Conservation (phyloP, 2,797 vertebrate genomes). For the Glyptemys insculpta region DNA sequence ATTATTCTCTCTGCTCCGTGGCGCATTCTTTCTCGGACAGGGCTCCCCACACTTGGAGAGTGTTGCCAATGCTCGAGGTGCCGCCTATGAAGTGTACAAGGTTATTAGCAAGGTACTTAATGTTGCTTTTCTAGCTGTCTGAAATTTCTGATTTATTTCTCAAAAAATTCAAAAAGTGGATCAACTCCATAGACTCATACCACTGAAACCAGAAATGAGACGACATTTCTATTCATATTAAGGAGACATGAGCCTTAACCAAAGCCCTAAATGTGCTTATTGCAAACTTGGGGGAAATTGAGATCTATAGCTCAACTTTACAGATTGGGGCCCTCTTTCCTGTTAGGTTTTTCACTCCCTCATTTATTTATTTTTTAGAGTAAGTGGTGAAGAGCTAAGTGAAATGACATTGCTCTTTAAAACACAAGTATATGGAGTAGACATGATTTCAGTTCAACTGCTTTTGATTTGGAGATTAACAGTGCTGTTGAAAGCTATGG, state of each 20-base stretch:
- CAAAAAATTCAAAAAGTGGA: background rate
- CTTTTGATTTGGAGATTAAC: background rate
- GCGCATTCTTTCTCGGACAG: slow-evolving; percentile 80
- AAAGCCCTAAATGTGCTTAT: background rate
- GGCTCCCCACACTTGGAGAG: slow-evolving; percentile 82
- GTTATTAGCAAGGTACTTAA: slow-evolving; percentile 60
- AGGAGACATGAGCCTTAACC: background rate
- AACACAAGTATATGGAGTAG: background rate
- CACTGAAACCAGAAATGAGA: background rate
- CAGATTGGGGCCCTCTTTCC: background rate
- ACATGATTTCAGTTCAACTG: background rate
- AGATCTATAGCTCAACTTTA: background rate
- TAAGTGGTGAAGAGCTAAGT: background rate
- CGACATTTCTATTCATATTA: background rate
- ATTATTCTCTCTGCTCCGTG: slow-evolving; percentile 81
- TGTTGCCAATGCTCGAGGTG: slow-evolving; percentile 80
- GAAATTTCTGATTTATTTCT: fast-evolving
- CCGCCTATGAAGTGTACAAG: slow-evolving; percentile 70
- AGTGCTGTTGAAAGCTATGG: background rate
- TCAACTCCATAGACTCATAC: background rate
- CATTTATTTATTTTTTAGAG: background rate
- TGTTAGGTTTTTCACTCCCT: background rate
- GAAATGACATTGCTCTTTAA: background rate
- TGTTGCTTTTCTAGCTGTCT: background rate
- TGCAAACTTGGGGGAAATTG: background rate